These are phyloP conservation scores for Miniopterus natalensis DNA, from an alignment of 2,113 vertebrate genomes.

Conservation along the genomic window DNA sequence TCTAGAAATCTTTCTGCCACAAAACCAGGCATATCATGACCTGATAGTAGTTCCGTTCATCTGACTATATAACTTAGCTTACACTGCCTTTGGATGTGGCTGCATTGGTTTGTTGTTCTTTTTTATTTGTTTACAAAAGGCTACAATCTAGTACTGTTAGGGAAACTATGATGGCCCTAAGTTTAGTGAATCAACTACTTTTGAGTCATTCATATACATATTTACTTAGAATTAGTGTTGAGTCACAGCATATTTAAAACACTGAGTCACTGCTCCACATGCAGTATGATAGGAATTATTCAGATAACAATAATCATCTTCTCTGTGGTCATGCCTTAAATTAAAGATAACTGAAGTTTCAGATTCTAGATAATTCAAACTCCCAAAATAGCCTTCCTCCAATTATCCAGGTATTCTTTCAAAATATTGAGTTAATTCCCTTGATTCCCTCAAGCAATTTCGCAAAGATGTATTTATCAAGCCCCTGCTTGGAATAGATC, in stretches of 20 bases:
- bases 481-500: neutral
- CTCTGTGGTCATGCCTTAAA: neutral
- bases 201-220: neutral
- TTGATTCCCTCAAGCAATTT: neutral
- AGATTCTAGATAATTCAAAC: conserved; percentile 41
- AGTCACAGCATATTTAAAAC: neutral
- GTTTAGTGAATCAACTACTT: neutral
- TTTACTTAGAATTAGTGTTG: neutral
- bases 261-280: neutral
- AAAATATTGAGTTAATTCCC: conserved; percentile 17
- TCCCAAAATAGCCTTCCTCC: neutral
- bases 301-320: conserved; percentile 8
- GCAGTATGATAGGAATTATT: conserved; percentile 49
- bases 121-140: neutral
- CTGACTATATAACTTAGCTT: neutral
- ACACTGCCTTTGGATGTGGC: neutral
- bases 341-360: conserved; percentile 42
- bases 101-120: neutral
- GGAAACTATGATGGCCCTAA: neutral
- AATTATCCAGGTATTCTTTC: conserved; percentile 30
- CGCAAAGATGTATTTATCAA: neutral
- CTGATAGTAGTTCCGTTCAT: neutral
- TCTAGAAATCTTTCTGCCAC: neutral
- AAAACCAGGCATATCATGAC: neutral
- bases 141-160: neutral